Evolutionary conservation across 2,113 vertebrate species (phyloP).

Genomic region (Sebastes fasciatus): DNA sequence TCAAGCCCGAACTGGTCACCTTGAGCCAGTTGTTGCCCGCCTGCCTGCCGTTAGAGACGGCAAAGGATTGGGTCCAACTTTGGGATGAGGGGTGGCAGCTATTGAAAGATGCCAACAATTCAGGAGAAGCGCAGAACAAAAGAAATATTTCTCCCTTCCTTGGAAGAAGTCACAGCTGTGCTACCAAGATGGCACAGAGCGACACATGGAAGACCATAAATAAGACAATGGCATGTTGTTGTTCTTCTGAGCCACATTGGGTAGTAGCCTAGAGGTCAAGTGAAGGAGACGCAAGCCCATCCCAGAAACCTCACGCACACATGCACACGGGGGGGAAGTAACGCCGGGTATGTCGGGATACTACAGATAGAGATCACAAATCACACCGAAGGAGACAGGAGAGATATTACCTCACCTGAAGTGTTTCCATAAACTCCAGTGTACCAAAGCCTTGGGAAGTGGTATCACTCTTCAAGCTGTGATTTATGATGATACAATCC

Average conservation of each 20-base stretch:
- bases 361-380: slow-evolving; percentile 71
- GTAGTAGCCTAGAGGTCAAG: slow-evolving; percentile 70
- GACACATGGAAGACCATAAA: slow-evolving; percentile 73
- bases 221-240: slow-evolving; percentile 80
- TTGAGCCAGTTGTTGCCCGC: slow-evolving; percentile 82
- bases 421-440: slow-evolving; percentile 80
- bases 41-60: slow-evolving; percentile 71
- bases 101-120: slow-evolving; percentile 66
- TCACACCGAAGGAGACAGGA: slow-evolving; percentile 75
- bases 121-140: slow-evolving; percentile 16
- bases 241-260: slow-evolving; percentile 63
- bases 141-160: slow-evolving; percentile 60
- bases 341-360: slow-evolving; percentile 47
- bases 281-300: slow-evolving; percentile 71
- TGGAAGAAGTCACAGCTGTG: slow-evolving; percentile 60
- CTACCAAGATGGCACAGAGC: slow-evolving; percentile 62
- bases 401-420: slow-evolving; percentile 78
- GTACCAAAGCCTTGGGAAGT: slow-evolving; percentile 75
- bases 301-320: slow-evolving; percentile 41
- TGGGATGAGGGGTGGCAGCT: slow-evolving; percentile 49
- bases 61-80: slow-evolving; percentile 63
- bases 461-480: slow-evolving; percentile 67
- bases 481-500: slow-evolving; percentile 71
- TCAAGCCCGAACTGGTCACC: slow-evolving; percentile 82
- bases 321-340: slow-evolving; percentile 50